A percentile compares a stretch with the other conserved stretches of the same genome.
Conservation (phyloP, 2,888 invertebrate species). For the Drosophila diplacantha region DNA sequence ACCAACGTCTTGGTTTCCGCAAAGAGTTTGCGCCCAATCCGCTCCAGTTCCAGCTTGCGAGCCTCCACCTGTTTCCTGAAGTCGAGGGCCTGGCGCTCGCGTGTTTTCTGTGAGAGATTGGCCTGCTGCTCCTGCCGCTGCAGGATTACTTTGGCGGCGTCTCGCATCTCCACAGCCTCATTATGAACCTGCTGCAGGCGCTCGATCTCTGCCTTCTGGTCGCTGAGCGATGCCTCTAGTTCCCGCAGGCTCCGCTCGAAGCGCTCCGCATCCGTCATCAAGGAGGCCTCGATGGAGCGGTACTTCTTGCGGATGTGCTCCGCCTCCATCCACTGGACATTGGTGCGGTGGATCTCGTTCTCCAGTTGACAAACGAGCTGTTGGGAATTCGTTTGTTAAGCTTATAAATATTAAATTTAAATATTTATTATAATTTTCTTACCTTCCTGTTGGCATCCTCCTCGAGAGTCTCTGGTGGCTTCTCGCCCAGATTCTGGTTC, state of each 20-base stretch:
- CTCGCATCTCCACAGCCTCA: slow-evolving; percentile 86
- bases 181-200: slow-evolving; percentile 85
- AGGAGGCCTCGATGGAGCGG: slow-evolving; percentile 83
- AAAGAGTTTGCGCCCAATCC: slow-evolving; percentile 87
- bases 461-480: slow-evolving; percentile 77
- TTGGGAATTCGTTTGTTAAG: not conserved
- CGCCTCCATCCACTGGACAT: slow-evolving; percentile 90
- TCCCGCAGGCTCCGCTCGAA: slow-evolving; percentile 86
- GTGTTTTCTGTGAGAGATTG: slow-evolving; percentile 82
- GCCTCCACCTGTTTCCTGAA: slow-evolving; percentile 85
- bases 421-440: not conserved
- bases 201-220: slow-evolving; percentile 86
- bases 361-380: slow-evolving; percentile 85
- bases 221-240: slow-evolving; percentile 83
- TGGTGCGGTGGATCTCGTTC: slow-evolving; percentile 88
- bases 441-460: slow-evolving; percentile 84
- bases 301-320: slow-evolving; percentile 88
- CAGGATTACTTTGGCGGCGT: slow-evolving; percentile 83
- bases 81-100: slow-evolving; percentile 82
- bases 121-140: slow-evolving; percentile 85
- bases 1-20: slow-evolving; percentile 80
- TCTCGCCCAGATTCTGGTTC: slow-evolving; percentile 73
- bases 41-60: slow-evolving; percentile 85
- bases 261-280: slow-evolving; percentile 84
- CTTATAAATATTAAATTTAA: no score